Evolutionary conservation across 2,797 vertebrate species (phyloP).

Genomic region (Garrulus glandarius): DNA sequence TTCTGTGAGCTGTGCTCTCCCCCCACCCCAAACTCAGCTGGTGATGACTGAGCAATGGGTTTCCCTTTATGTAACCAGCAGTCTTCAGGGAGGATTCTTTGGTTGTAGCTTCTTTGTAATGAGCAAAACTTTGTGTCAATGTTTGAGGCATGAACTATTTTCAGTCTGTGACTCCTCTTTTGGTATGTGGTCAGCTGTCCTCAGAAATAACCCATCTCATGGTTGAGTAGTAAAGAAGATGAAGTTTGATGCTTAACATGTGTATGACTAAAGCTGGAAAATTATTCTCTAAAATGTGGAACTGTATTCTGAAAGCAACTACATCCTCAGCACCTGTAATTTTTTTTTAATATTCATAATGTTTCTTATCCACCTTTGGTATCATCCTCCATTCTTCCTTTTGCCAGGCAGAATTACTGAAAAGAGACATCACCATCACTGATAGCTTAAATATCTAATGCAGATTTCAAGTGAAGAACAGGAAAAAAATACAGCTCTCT

Average conservation of each 20-base stretch:
- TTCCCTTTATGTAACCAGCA: no score
- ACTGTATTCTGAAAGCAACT: neutral
- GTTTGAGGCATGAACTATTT: no score
- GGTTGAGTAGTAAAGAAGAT: neutral
- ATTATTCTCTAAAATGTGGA: neutral
- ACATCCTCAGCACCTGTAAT: neutral
- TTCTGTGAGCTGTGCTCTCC: no score
- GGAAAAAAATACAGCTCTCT: neutral
- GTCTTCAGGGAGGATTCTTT: no score
- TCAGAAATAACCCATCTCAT: neutral
- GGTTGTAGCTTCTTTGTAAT: no score
- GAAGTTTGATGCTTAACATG: neutral
- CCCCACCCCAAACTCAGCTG: no score
- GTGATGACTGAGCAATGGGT: no score
- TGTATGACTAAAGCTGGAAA: neutral
- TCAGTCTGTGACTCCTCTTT: neutral
- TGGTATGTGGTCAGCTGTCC: neutral
- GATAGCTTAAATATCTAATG: neutral
- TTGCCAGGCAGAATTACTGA: neutral
- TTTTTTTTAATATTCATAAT: neutral
- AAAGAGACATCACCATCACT: rapidly evolving
- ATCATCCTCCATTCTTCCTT: neutral
- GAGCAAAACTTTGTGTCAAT: no score
- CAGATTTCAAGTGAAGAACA: neutral
- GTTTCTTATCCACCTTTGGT: rapidly evolving